Base-by-base conservation (phyloP, 2,888 invertebrate species). In the Drosophila basisetae region DNA sequence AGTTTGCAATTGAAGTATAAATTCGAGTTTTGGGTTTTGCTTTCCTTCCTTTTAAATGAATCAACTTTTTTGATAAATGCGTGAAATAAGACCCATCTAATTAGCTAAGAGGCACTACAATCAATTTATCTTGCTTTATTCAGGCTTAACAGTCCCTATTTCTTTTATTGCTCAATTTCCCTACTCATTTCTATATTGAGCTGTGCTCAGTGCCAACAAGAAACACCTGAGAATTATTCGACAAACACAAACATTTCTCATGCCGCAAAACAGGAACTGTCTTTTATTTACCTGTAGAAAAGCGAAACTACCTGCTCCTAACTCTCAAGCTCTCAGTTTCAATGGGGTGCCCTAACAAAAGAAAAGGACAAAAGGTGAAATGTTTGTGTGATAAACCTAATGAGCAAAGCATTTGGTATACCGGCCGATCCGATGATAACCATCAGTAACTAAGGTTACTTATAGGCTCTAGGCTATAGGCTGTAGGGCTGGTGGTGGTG, bases 311-410 rank as follows among this genome's bases (percentile, higher is more conserved):
- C 83, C 83, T 84, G 83, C 41, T 43, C 25, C 30, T 47, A 52
- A 41, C 35, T 31, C 52, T n/a, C 22, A 13, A 41, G 62, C 61
- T 61, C 76, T 75, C 60, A 18, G 50, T 72, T 59, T 53, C 73
- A 13, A 53, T 55, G 65, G 62, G 60, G 49, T 33, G 49, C 72
- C 54, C 9, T 33, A 9, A 35, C 33, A 31, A 68, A 35, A 67
- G 30, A 53, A 72, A 76, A 74, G 75, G 77, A 82, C 73, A 87
- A 82, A 79, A 82, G 82, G 79, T 84, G 82, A 82, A 82, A 82
- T 83, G 76, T 84, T 83, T 82, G 84, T 90, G 90, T 90, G 85
- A 90, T 86, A 86, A 86, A 82, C 73, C 89, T 88, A 89, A 85
- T 89, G 88, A 89, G 84, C 87, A 64, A 52, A 60, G 72, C 65